Percentiles rank a stretch among this genome's conserved stretches.
Evolutionary conservation across 2,113 vertebrate species (phyloP).

Genomic region (Spea multiplicata): DNA sequence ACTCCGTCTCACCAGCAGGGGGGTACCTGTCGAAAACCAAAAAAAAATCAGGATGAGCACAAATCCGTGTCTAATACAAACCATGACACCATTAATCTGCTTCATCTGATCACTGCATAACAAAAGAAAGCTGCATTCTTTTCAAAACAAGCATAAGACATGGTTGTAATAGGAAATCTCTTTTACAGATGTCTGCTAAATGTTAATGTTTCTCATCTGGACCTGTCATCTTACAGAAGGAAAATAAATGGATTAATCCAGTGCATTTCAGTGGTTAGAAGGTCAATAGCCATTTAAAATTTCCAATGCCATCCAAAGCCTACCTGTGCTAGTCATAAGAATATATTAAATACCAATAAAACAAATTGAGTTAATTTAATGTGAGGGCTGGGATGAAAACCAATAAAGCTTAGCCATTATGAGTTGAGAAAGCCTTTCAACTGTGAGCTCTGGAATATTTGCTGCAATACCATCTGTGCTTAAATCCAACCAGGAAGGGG

Average conservation of each 20-base stretch:
- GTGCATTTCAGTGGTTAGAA: slow-evolving; percentile 44
- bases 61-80: neutral
- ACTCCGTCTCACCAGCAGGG: slow-evolving; percentile 90
- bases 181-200: slow-evolving; percentile 39
- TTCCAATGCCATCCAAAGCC: slow-evolving; percentile 38
- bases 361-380: slow-evolving; percentile 46
- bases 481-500: slow-evolving; percentile 11
- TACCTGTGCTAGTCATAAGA: slow-evolving; percentile 46
- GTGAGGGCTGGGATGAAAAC: slow-evolving; percentile 37
- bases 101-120: slow-evolving; percentile 11
- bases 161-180: slow-evolving; percentile 21
- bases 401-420: slow-evolving; percentile 36
- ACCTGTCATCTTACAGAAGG: slow-evolving; percentile 34
- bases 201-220: slow-evolving; percentile 43
- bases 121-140: neutral
- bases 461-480: slow-evolving; percentile 35
- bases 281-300: slow-evolving; percentile 47
- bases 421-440: slow-evolving; percentile 34
- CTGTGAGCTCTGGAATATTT: slow-evolving; percentile 14
- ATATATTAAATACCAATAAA: slow-evolving; percentile 50
- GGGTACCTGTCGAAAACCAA: slow-evolving; percentile 73
- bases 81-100: neutral
- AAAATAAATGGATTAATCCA: slow-evolving; percentile 45
- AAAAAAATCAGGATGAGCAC: slow-evolving; percentile 10
- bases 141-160: slow-evolving; percentile 33